These are phyloP conservation scores for Ephydatia muelleri DNA, from an alignment of 37 sponge, comb jelly and placozoan species.

Conservation along the genomic window DNA sequence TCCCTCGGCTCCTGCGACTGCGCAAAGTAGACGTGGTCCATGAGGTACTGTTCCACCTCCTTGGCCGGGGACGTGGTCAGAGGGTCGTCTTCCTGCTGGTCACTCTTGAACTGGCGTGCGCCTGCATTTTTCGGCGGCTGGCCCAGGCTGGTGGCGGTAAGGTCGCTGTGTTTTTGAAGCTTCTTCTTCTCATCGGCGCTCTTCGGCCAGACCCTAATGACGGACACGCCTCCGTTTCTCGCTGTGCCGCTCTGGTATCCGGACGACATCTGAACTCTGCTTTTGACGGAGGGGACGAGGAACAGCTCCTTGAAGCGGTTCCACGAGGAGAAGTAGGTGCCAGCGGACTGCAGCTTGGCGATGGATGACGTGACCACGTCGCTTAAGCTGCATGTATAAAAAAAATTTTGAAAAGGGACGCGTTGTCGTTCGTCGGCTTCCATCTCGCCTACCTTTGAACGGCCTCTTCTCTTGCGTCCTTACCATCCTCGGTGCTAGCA, in stretches of 20 bases:
- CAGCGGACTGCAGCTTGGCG: conserved; percentile 11
- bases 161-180: neutral
- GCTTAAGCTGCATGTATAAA: conserved; percentile 15
- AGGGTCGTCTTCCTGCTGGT: neutral
- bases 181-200: neutral
- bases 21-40: conserved; percentile 73
- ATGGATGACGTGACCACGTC: neutral
- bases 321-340: conserved; percentile 47
- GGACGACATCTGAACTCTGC: conserved; percentile 16
- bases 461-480: neutral
- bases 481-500: neutral
- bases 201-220: neutral
- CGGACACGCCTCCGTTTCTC: neutral
- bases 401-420: neutral
- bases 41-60: conserved; percentile 54
- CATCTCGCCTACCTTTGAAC: conserved; percentile 5
- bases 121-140: neutral
- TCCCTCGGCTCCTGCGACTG: conserved; percentile 45
- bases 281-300: conserved; percentile 38
- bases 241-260: neutral
- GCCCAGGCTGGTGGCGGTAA: neutral
- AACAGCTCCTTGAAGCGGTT: conserved; percentile 47
- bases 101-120: neutral
- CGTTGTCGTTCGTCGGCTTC: neutral
- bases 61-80: conserved; percentile 7